Base-by-base conservation (phyloP, 1,140 invertebrate species). In the Zaprionus taronus region DNA sequence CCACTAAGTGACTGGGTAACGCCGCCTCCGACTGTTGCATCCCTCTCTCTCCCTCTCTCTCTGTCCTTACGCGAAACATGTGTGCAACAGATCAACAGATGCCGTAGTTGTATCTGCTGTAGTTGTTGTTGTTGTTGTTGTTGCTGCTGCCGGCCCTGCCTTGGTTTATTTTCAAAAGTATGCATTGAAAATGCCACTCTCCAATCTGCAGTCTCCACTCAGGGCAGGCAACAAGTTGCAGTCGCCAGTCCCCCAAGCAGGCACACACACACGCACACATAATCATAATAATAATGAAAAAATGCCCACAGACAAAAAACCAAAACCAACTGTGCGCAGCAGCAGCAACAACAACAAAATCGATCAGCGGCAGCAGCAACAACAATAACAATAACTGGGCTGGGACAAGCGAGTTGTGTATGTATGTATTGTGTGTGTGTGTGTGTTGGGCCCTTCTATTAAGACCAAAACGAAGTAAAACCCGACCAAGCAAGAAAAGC, bases 1-100 rank as follows among this genome's bases (percentile, higher is more conserved):
- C 81, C 76, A 86, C 72, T 84, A 86, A 84, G 83, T 86, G 83
- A 86, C 79, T 86, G 81, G 83, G 83, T 86, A 73, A 84, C 65
- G 34, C 49, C 41, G 60, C 26, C 58, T 34, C 24, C 26, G 57
- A 67, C 11, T 61, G 72, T 70, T 64, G 67, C 55, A 31, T 34
- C 31, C 31, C 20, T 31, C 31, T 31, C 31, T 31, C 31, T 11
- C 9, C 0, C 31, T 38, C 31, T 36, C 22, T 11, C 31, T 34
- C 4, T 34, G 5, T 58, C 31, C 22, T 26, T 77, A 79, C 56
- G 62, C 57, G 64, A 64, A 81, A 81, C 80, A 80, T 77, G 69
- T 81, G 80, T 81, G 72, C 73, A 76, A 61, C 73, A 76, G 58
- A 64, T 55, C 49, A 77, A 58, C 81, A 83, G 66, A 80, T 83